Evolutionary conservation across 2,113 vertebrate species (phyloP), one percentile per base, ranked within the genome.

Genomic region (Peromyscus maniculatus): DNA sequence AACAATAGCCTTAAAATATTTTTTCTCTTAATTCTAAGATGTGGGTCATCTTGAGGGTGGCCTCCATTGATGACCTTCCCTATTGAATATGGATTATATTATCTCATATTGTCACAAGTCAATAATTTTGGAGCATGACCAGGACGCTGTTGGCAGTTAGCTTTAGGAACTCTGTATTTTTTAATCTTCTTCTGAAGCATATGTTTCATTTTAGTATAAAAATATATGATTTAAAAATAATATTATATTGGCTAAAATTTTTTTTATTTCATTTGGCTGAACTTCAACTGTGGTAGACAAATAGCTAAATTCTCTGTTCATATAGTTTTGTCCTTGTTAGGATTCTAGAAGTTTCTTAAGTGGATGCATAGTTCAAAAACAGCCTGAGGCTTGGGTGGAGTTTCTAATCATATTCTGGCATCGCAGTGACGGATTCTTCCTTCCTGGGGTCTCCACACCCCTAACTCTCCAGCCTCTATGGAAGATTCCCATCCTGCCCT

Each of bases 1-100:
- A 77, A 24, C 8, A 2, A 80, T 15, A 92, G 8, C 57, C 80
- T 95, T 95, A 43, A 91, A 95, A 94, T 69, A 75, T 66, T 66
- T 93, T 93, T 6, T 57, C 33, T 95, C 66, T 95, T 39, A 75
- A 19, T 97, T 89, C 43, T 33, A 93, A 91, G 74, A 57, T 36
- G 55, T 67, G 17, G 15, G 6, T 74, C 86, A 71, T 43, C 69
- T 95, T 86, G 26, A 87, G 26, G 26, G 49, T 87, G 39, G 9
- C 10, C 31, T 69, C 28, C 10, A 67, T 39, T n/a, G 39, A n/a
- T n/a, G 24, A 26, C 28, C 46, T 71, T 87, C 93, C 43, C 80
- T 91, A 49, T 95, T 86, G 21, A 91, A n/a, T 52, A 66, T 43
- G 75, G 31, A 28, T 69, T 80, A 88, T 33, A 71, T 71, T 90